phyloP scores from a whole-genome alignment of 2,113 vertebrate species.

The Craseonycteris thonglongyai region DNA sequence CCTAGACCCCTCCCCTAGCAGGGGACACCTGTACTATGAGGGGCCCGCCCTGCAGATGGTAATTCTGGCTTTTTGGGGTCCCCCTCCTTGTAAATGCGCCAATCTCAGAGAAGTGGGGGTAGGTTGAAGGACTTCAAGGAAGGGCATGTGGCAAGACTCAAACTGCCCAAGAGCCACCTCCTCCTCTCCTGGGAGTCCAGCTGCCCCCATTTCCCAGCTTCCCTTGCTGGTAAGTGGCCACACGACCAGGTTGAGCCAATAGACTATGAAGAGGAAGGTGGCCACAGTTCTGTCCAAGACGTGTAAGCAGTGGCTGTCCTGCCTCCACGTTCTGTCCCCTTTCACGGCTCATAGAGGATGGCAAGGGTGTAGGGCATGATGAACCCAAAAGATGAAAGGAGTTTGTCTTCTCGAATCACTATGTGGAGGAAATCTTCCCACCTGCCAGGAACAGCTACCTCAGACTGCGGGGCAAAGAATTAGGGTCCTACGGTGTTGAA shows the following conservation, averaged over 20 bases:
- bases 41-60: no score
- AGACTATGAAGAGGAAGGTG: not conserved
- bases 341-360: not conserved
- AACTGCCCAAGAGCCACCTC: not conserved
- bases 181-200: not conserved
- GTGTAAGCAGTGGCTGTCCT: not conserved
- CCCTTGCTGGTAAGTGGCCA: not conserved
- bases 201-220: not conserved
- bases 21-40: no score
- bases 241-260: not conserved
- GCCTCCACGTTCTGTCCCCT: not conserved
- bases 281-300: not conserved
- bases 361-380: rapidly evolving
- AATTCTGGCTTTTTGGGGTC: no score
- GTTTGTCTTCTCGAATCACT: not conserved
- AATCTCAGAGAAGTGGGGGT: not conserved
- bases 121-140: not conserved
- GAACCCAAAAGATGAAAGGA: not conserved
- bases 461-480: not conserved
- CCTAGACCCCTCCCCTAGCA: no score
- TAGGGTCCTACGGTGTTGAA: not conserved
- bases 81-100: no score
- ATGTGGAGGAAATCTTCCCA: not conserved
- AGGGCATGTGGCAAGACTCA: not conserved
- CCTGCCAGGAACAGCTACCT: not conserved